A percentile compares a stretch with the other conserved stretches of the same genome.
These are phyloP conservation scores for Catostomus latipinnis DNA, from an alignment of 2,797 vertebrate species.

Conservation along the genomic window DNA sequence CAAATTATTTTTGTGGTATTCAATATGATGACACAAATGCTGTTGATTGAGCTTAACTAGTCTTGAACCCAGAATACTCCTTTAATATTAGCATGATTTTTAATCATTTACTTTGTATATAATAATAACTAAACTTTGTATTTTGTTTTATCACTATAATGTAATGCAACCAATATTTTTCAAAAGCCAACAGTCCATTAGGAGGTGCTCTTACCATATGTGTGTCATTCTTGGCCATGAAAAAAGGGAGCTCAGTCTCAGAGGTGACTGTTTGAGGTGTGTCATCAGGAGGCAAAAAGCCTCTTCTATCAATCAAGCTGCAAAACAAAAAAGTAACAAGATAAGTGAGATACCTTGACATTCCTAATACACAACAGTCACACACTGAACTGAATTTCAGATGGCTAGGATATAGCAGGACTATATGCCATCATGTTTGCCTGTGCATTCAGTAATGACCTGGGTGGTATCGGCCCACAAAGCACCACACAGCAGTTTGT, in stretches of 20 bases:
- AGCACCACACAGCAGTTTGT: slow-evolving; percentile 93
- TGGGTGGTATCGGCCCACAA: slow-evolving; percentile 94
- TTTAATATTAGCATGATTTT: too few relatives aligned
- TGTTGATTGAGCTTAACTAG: too few relatives aligned
- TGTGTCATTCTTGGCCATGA: slow-evolving; percentile 84
- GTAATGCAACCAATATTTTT: not conserved
- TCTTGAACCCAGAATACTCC: too few relatives aligned
- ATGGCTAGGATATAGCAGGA: too few relatives aligned
- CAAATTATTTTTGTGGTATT: too few relatives aligned
- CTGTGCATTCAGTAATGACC: slow-evolving; percentile 74
- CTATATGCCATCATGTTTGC: too few relatives aligned
- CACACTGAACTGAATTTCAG: too few relatives aligned
- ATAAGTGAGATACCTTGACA: not conserved
- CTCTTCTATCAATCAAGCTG: slow-evolving; percentile 94
- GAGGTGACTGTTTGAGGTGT: slow-evolving; percentile 73
- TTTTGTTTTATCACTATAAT: not conserved
- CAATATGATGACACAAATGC: too few relatives aligned
- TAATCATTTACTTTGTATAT: too few relatives aligned
- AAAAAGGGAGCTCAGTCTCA: slow-evolving; percentile 83
- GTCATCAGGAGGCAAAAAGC: slow-evolving; percentile 82
- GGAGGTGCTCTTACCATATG: slow-evolving; percentile 90
- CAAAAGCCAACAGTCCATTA: slow-evolving; percentile 55
- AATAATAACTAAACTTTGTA: too few relatives aligned
- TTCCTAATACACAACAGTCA: not conserved
- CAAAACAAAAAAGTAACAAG: slow-evolving; percentile 22